Base-by-base conservation (phyloP, 2,113 vertebrate species). In the Calyptomena viridis region DNA sequence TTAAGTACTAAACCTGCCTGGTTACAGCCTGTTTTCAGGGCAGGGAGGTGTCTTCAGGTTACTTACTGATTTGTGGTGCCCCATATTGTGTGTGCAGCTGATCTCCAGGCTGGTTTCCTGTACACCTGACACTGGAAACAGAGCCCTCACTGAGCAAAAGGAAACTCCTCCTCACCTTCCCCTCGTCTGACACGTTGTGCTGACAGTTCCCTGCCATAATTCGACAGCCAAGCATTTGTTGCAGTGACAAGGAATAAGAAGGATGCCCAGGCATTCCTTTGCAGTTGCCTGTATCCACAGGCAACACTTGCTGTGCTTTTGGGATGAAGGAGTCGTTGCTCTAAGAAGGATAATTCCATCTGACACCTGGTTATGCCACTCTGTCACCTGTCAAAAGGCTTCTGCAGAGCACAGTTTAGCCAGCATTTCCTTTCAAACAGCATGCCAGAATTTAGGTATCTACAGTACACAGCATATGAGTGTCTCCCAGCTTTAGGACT, bases 1-100 rank as follows among this genome's bases (percentile, higher is more conserved):
- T 1, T 2, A 4, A 10, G 21, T 27, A 14, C 30, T 2, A 1
- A 7, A 8, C 0, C 18, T 49, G 44, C 66, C 39, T 14, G 0
- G 37, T 4, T 35, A 4, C 53, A 49, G 58, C 44, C 14, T 24
- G 5, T 25, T 33, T 40, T 20, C 27, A 16, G 68, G 78, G 68
- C 81, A 73, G 33, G 5, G 52, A 67, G 68, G 22, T 12, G 24
- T 35, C 42, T 46, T 58, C 85, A 23, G 84, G 25, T 68, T 47
- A 3, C 90, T 14, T 50, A 15, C 42, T 37, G 5, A 1, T 14
- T 55, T 7, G 67, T 30, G 50, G 24, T 50, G 68, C 15, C 66
- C 63, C 12, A 0, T 9, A 2, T 14, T 46, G 52, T 12, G 4
- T 6, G 42, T 12, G 59, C 30, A 33, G 59, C 87, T 60, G 52